These are phyloP conservation scores for Gadopsis bispinosus DNA, from an alignment of 2,797 vertebrate species.

Conservation along the genomic window DNA sequence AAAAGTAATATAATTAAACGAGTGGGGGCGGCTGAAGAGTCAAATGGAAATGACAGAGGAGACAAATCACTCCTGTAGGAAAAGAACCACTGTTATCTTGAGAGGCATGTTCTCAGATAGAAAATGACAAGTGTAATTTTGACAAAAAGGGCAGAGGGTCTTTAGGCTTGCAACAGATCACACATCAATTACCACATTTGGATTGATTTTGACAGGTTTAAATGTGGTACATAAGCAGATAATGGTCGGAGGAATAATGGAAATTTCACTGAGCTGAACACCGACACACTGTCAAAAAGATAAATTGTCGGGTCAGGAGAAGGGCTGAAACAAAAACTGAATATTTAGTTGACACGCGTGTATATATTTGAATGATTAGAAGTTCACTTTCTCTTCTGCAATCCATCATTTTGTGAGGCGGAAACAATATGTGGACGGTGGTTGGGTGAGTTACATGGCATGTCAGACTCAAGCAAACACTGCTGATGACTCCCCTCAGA, in stretches of 20 bases:
- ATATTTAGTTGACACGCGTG: slow-evolving; percentile 73
- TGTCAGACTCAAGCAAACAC: slow-evolving; percentile 34
- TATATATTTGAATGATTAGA: slow-evolving; percentile 76
- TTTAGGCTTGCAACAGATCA: slow-evolving; percentile 67
- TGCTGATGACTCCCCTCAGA: slow-evolving; percentile 10
- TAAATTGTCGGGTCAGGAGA: slow-evolving; percentile 81
- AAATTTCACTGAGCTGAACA: slow-evolving; percentile 68
- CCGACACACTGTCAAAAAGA: slow-evolving; percentile 83
- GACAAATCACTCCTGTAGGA: slow-evolving; percentile 62
- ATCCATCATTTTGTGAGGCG: slow-evolving; percentile 72
- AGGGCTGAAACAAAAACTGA: slow-evolving; percentile 70
- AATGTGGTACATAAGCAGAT: slow-evolving; percentile 78
- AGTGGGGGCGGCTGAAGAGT: slow-evolving; percentile 17
- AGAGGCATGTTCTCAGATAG: slow-evolving; percentile 77
- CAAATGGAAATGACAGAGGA: slow-evolving; percentile 52
- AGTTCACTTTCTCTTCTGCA: slow-evolving; percentile 61
- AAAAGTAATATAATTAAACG: slow-evolving; percentile 36
- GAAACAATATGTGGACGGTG: slow-evolving; percentile 14
- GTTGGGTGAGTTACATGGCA: slow-evolving; percentile 27
- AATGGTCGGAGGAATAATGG: slow-evolving; percentile 81
- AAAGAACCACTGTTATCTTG: slow-evolving; percentile 62
- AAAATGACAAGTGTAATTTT: slow-evolving; percentile 86
- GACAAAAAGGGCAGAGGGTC: slow-evolving; percentile 72
- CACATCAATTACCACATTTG: slow-evolving; percentile 79
- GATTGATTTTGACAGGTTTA: slow-evolving; percentile 83